Conservation (phyloP, 2,797 vertebrate species). For the Hydrolagus colliei region DNA sequence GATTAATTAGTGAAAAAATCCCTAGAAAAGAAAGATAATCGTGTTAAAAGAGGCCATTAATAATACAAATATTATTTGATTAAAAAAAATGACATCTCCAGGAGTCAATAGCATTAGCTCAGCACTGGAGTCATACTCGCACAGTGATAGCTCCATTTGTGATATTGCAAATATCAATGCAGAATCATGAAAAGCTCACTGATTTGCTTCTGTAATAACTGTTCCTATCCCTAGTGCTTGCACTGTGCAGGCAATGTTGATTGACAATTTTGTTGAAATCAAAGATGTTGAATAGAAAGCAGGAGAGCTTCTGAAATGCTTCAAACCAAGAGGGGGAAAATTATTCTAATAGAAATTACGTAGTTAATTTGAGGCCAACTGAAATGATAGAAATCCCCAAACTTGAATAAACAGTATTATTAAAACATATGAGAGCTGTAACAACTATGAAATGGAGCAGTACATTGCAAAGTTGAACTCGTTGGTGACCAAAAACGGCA, state of each 20-base stretch:
- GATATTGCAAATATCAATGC: background rate
- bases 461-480: no score
- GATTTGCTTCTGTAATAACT: conserved; percentile 1
- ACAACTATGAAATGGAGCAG: no score
- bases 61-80: conserved; percentile 32
- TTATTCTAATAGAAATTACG: background rate
- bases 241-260: background rate
- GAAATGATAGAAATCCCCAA: background rate
- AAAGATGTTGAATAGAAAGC: background rate
- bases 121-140: background rate
- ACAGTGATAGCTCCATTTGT: background rate
- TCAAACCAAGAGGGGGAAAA: background rate
- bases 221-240: conserved; percentile 2
- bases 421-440: background rate
- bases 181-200: background rate
- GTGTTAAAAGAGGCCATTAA: conserved; percentile 27
- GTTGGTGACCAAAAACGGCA: no score
- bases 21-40: conserved; percentile 24
- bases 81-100: conserved; percentile 18
- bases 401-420: no score
- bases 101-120: background rate
- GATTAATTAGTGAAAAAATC: conserved; percentile 20
- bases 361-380: background rate
- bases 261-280: conserved; percentile 15
- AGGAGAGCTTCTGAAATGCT: background rate